These are phyloP conservation scores for Abramis brama DNA, from an alignment of 2,113 vertebrate species.

Conservation along the genomic window DNA sequence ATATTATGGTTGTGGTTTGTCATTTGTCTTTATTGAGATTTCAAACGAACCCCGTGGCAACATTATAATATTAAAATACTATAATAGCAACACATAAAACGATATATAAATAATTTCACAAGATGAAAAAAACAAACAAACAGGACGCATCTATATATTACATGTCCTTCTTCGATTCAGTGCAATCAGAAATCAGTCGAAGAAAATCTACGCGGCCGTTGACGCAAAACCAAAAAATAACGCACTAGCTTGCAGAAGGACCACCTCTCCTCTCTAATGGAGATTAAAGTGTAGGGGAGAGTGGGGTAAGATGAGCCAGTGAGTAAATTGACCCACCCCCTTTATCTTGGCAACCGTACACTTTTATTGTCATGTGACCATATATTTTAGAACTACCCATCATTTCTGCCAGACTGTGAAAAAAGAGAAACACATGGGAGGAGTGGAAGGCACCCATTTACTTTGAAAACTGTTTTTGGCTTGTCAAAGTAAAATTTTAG, in stretches of 20 bases:
- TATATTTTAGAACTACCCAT: too few species aligned
- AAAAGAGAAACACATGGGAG: too few species aligned
- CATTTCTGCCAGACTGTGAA: too few species aligned
- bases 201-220: conserved; percentile 34
- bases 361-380: too few species aligned
- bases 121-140: too few species aligned
- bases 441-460: too few species aligned
- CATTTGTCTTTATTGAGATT: not conserved
- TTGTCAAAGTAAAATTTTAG: too few species aligned
- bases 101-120: not conserved
- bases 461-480: too few species aligned
- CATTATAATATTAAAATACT: not conserved
- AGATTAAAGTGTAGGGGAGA: not conserved
- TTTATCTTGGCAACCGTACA: too few species aligned
- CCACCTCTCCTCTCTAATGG: not conserved
- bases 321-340: too few species aligned
- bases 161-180: not conserved
- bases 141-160: too few species aligned
- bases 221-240: conserved; percentile 38
- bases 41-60: not conserved
- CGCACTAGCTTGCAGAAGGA: not conserved
- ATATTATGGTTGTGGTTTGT: conserved; percentile 66
- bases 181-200: not conserved
- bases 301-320: too few species aligned
- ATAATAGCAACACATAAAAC: not conserved